Evolutionary conservation across 2,113 vertebrate genomes (phyloP), one percentile per base, ranked within the genome.

Genomic region (Sphaerodactylus townsendi): DNA sequence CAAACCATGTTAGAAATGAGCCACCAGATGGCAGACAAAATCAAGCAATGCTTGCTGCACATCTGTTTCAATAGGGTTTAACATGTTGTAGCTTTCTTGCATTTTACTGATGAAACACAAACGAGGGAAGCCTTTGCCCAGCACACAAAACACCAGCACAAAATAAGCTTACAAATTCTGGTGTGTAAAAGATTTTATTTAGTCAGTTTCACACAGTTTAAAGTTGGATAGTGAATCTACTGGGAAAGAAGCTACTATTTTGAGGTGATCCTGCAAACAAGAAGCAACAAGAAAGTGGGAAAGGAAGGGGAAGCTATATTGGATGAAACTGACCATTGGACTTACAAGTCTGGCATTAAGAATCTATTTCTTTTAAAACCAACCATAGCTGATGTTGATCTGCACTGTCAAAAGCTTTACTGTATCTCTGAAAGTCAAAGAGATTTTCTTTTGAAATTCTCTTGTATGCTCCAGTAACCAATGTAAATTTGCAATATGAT

Each of bases 1-100:
- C 19, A 23, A 17, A 21, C 6, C 53, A 56, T 62, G 48, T 50
- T 46, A 6, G 44, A 85, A 35, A 1, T 75, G 41, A 69, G 50
- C 78, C 84, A 81, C 84, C 81, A 86, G 84, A 86, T 86, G 84
- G 84, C 76, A 65, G 48, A 46, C 71, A 69, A 86, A 69, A 73
- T 39, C 48, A 81, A 86, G 78, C 35, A 85, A 85, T 81, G 62
- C 37, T 2, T 53, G 19, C n/a, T 46, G 9, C 33, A 21, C 50
- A 50, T 50, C 23, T 1, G 8, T 28, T 72, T 74, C 56, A 75
- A 13, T 37, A 33, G 21, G 10, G 4, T 56, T 64, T 72, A 25
- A 28, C 69, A 21, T 50, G 64, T 11, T 3, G 44, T 5, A 6
- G 7, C 35, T 56, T 56, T 62, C 50, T 23, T 46, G 50, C n/a